phyloP scores from a whole-genome alignment of 2,888 invertebrate species.

The Incurvaria masculella region DNA sequence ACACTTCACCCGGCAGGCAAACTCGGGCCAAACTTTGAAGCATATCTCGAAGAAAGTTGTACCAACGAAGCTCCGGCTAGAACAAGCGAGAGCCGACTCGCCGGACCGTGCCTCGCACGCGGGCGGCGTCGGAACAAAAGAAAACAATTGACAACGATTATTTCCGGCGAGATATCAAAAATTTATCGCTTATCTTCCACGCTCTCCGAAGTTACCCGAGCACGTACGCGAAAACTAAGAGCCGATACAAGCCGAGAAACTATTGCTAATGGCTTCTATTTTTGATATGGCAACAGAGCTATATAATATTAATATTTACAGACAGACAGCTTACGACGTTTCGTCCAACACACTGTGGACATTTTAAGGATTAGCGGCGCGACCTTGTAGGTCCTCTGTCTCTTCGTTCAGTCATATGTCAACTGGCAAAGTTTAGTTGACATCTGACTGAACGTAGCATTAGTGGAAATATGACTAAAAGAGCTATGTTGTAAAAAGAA shows the following conservation, averaged over 20 bases:
- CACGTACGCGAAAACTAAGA: background rate
- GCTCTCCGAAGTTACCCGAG: background rate
- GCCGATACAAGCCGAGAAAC: background rate
- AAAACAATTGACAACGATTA: background rate
- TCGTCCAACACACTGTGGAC: too few relatives aligned
- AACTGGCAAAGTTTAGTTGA: too few relatives aligned
- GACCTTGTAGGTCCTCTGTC: too few relatives aligned
- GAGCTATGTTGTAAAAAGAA: too few relatives aligned
- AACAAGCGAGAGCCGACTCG: background rate
- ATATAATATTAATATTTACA: too few relatives aligned
- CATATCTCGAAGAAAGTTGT: background rate
- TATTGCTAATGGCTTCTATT: background rate
- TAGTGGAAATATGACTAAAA: too few relatives aligned
- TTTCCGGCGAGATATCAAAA: conserved; percentile 4
- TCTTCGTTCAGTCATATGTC: too few relatives aligned
- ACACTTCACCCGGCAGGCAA: too few relatives aligned
- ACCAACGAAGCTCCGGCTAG: background rate
- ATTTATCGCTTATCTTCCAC: conserved; percentile 7
- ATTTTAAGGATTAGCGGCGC: too few relatives aligned
- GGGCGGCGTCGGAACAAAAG: background rate
- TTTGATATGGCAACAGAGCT: too few relatives aligned
- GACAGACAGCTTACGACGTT: too few relatives aligned
- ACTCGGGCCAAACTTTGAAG: background rate
- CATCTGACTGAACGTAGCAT: too few relatives aligned
- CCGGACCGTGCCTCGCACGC: background rate